Evolutionary conservation across 2,113 vertebrate species (phyloP), one percentile per base, ranked within the genome.

Genomic region (cat (Felis catus)): DNA sequence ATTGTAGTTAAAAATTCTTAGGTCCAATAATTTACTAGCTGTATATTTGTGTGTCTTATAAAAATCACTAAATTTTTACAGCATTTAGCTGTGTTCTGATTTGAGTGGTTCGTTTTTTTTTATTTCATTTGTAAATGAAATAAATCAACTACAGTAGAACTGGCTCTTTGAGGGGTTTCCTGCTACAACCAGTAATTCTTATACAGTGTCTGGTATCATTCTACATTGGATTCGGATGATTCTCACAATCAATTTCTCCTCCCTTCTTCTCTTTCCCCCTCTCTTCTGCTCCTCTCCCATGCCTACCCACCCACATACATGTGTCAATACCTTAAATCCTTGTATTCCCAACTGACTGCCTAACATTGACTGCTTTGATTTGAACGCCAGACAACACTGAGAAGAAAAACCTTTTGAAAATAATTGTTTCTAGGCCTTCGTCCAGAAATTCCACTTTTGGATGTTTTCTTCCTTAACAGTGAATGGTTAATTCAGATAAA

Each of bases 1-100:
- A 95, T 61, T 78, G 45, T 21, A 73, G 63, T 65, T 84, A 78
- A 94, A 94, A 87, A 45, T 39, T 91, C 18, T 95, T 92, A 74
- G 70, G 19, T 19, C 21, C 9, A 65, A 36, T 25, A 53, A 45
- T 70, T 86, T 68, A 51, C 9, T 85, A 78, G 55, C 2, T 33
- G 31, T 41, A 39, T 61, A 14, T 81, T 33, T 89, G 27, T 68
- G 7, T 58, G 21, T 27, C 18, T 55, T 85, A 70, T 65, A 58
- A 55, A 96, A 66, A 73, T 68, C 33, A 29, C n/a, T 61, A 55
- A 58, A 1, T 51, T 95, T 79, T 89, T 53, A 71, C 5, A 78
- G 27, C 16, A 33, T 39, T 89, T 89, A 88, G 11, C 25, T 81
- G 53, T 31, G 2, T 78, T 61, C 31, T 91, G 27, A 89, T 36